A percentile compares a stretch with the other conserved stretches of the same genome.
Evolutionary conservation across 1,140 invertebrate species (phyloP).

Genomic region (Teleogryllus occipitalis): DNA sequence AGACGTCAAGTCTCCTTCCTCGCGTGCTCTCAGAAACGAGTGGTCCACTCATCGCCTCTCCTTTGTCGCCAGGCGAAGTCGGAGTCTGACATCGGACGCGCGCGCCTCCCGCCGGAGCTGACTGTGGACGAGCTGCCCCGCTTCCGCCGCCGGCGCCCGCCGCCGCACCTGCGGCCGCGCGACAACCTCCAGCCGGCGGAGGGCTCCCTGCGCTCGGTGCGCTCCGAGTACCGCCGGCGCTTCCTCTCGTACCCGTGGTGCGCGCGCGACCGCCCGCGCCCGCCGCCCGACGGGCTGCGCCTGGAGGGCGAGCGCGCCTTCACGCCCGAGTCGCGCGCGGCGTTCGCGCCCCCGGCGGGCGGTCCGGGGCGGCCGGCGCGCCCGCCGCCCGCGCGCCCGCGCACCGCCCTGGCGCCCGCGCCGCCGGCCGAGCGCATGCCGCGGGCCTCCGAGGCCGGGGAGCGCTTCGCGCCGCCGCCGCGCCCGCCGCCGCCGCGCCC

Average conservation of each 20-base stretch:
- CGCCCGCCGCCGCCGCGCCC: background rate
- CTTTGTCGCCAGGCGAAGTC: background rate
- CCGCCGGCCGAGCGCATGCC: background rate
- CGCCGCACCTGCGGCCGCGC: conserved; percentile 29
- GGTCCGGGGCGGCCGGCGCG: too few species aligned
- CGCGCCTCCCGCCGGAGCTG: conserved; percentile 38
- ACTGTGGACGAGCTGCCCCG: conserved; percentile 46
- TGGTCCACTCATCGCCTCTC: too few species aligned
- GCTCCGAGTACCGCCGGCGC: conserved; percentile 36
- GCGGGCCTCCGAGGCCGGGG: background rate
- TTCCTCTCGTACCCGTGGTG: conserved; percentile 26
- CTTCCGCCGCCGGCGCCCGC: conserved; percentile 40
- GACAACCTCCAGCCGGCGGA: conserved; percentile 31
- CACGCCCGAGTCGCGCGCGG: conserved; percentile 32
- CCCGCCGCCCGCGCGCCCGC: too few species aligned
- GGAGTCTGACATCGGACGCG: background rate
- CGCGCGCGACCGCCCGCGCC: background rate
- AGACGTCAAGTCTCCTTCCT: too few species aligned
- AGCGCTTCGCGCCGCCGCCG: background rate
- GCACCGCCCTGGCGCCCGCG: background rate
- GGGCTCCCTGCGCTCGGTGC: conserved; percentile 26
- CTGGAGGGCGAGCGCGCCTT: conserved; percentile 29
- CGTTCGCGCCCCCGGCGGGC: conserved; percentile 24
- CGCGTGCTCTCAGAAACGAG: too few species aligned
- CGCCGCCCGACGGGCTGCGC: background rate